phyloP scores from a whole-genome alignment of 2,888 invertebrate genomes.

The Netelia fuscicornis region DNA sequence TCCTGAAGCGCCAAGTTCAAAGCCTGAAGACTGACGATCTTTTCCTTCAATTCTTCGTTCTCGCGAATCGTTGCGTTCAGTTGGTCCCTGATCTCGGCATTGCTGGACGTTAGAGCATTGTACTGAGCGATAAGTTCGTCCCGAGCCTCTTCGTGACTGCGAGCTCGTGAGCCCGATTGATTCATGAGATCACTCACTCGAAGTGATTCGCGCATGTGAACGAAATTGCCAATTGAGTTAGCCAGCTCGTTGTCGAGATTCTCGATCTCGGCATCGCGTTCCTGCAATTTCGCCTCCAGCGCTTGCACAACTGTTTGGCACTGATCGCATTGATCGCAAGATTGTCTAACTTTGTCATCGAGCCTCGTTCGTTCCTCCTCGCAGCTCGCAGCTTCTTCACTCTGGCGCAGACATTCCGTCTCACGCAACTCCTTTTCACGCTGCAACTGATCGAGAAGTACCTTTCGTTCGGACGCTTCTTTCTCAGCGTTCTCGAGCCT shows the following conservation, averaged over 20 bases:
- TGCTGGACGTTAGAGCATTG: conserved; percentile 88
- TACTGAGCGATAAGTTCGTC: conserved; percentile 87
- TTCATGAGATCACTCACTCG: conserved; percentile 88
- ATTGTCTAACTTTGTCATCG: conserved; percentile 54
- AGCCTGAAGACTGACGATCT: conserved; percentile 86
- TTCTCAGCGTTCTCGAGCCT: conserved; percentile 80
- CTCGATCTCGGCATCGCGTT: conserved; percentile 91
- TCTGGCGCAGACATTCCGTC: conserved; percentile 43
- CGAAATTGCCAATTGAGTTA: conserved; percentile 88
- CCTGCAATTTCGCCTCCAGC: conserved; percentile 90
- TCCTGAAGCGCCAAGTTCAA: conserved; percentile 85
- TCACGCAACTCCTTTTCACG: conserved; percentile 69
- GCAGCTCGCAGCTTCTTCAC: conserved; percentile 51
- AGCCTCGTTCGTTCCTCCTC: conserved; percentile 18
- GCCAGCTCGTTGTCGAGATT: conserved; percentile 89
- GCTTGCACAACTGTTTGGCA: conserved; percentile 81
- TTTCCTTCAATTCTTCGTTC: conserved; percentile 86
- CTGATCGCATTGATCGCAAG: conserved; percentile 78
- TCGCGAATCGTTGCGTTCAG: conserved; percentile 87
- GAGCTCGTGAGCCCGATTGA: conserved; percentile 73
- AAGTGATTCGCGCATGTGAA: conserved; percentile 89
- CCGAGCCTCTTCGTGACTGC: conserved; percentile 87
- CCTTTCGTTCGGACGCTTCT: conserved; percentile 78
- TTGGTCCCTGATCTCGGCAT: conserved; percentile 87
- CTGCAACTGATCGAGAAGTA: conserved; percentile 74